phyloP scores from a whole-genome alignment of 2,113 vertebrate genomes.

The Platanista minor region DNA sequence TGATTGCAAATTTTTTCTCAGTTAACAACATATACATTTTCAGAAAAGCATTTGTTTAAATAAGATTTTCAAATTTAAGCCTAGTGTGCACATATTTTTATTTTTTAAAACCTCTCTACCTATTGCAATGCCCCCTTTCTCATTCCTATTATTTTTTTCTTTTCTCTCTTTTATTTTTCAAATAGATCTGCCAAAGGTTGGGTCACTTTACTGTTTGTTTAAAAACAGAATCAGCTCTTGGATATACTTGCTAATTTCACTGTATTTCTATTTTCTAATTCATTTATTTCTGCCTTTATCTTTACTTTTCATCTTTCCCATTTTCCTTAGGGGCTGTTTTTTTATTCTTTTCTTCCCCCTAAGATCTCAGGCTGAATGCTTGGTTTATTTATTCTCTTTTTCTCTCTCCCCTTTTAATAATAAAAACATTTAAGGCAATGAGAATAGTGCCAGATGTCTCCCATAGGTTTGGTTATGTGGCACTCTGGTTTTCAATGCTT shows the following conservation, averaged over 20 bases:
- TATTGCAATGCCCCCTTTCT: background rate
- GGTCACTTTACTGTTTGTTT: constrained; percentile 37
- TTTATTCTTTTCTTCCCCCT: background rate
- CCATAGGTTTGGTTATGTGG: background rate
- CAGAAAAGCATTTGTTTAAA: constrained; percentile 19
- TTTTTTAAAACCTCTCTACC: background rate
- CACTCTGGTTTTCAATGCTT: background rate
- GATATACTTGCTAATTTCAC: constrained; percentile 38
- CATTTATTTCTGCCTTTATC: constrained; percentile 54
- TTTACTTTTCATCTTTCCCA: background rate
- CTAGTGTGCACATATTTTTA: background rate
- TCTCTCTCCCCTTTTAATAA: constrained; percentile 49
- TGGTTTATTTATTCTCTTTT: constrained; percentile 35
- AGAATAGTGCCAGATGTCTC: constrained; percentile 31
- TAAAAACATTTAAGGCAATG: constrained; percentile 28
- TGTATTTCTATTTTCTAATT: constrained; percentile 48
- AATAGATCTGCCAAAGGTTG: constrained; percentile 27
- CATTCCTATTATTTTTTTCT: background rate
- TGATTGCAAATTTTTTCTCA: background rate
- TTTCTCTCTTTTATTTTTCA: constrained; percentile 21
- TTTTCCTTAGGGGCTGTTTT: constrained; percentile 43
- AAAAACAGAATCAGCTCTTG: constrained; percentile 43
- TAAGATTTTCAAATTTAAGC: constrained; percentile 42
- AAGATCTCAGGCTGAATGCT: constrained; percentile 24
- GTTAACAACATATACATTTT: background rate